phyloP scores from a whole-genome alignment of 2,113 vertebrate species.

The Thalassoma bifasciatum region DNA sequence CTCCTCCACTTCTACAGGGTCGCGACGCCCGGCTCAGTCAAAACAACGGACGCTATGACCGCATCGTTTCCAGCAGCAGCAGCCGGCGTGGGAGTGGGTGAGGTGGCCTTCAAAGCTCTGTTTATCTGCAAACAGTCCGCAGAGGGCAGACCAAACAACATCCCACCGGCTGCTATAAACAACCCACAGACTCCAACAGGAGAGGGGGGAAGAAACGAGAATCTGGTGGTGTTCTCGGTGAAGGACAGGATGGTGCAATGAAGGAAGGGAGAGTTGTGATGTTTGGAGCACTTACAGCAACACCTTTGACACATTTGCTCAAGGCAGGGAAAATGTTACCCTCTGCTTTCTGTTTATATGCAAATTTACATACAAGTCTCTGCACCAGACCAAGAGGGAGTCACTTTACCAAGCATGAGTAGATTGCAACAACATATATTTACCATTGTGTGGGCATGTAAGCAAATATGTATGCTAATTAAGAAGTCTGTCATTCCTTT shows the following conservation, averaged over 20 bases:
- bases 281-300: not conserved
- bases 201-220: not conserved
- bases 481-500: constrained; percentile 10
- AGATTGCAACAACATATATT: constrained; percentile 30
- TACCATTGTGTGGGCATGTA: constrained; percentile 30
- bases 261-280: constrained; percentile 2
- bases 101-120: constrained; percentile 51
- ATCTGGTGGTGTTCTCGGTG: constrained; percentile 19
- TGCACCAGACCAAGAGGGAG: constrained; percentile 43
- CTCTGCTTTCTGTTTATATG: constrained; percentile 33
- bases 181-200: constrained; percentile 39
- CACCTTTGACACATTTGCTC: constrained; percentile 21
- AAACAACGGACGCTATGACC: constrained; percentile 37
- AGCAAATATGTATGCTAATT: constrained; percentile 48
- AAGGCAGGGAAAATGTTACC: constrained; percentile 13
- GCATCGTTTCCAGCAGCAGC: constrained; percentile 34
- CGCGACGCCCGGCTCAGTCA: constrained; percentile 28
- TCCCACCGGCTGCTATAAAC: constrained; percentile 41
- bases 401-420: constrained; percentile 21
- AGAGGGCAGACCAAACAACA: constrained; percentile 53
- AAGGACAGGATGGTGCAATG: not conserved
- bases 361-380: constrained; percentile 33
- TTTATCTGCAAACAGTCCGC: constrained; percentile 58
- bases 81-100: constrained; percentile 48
- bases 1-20: constrained; percentile 2